A percentile compares a stretch with the other conserved stretches of the same genome.
Evolutionary conservation across 2,113 vertebrate genomes (phyloP).

Genomic region (Reinhardtius hippoglossoides): DNA sequence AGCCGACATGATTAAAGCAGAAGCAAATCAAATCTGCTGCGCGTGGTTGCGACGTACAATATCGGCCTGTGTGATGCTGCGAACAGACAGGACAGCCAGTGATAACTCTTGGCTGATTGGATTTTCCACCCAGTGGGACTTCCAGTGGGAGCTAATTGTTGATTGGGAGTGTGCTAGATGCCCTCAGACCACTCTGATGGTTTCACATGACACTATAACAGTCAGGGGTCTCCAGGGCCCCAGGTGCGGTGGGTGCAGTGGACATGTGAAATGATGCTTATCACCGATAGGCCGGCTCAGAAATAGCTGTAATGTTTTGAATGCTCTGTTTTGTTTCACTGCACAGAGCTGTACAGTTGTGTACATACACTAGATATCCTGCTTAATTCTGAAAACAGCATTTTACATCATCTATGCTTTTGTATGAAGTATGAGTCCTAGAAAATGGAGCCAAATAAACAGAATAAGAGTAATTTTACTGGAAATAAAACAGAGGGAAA

Average conservation of each 20-base stretch:
- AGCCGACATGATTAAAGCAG: not conserved
- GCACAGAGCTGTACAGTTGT: not conserved
- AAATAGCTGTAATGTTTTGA: not conserved
- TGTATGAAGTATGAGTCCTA: not conserved
- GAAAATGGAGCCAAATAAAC: not conserved
- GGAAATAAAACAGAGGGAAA: constrained; percentile 16
- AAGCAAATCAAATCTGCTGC: constrained; percentile 25
- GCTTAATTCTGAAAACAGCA: not conserved
- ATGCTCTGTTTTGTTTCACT: not conserved
- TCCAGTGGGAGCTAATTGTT: constrained; percentile 76
- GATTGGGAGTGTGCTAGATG: constrained; percentile 66
- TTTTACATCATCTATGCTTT: not conserved
- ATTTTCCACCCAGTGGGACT: constrained; percentile 70
- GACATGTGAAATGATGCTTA: constrained; percentile 49
- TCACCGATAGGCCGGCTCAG: not conserved
- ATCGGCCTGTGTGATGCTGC: constrained; percentile 32
- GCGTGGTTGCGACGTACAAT: constrained; percentile 20
- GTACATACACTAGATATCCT: not conserved
- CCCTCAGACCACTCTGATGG: constrained; percentile 65
- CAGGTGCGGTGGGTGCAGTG: constrained; percentile 1
- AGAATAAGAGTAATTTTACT: not conserved
- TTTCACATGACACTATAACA: constrained; percentile 75
- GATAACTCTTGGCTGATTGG: constrained; percentile 67
- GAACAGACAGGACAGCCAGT: constrained; percentile 54
- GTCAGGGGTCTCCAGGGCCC: constrained; percentile 35